A percentile compares a stretch with the other conserved stretches of the same genome.
phyloP scores from a whole-genome alignment of 2,888 invertebrate genomes.

The Cantharis flavilabris region DNA sequence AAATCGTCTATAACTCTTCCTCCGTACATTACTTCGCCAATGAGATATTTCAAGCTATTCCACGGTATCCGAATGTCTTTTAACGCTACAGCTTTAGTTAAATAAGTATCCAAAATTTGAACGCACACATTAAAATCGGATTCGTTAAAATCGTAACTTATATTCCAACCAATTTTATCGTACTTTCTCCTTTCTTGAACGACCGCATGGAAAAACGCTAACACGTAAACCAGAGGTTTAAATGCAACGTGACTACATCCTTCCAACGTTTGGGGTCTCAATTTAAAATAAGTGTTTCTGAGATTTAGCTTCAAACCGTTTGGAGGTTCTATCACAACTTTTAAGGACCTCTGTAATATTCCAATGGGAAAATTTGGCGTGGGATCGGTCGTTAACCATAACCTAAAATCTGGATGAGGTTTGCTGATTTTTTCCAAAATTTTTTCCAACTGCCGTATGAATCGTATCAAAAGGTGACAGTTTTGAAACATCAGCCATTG shows the following conservation, averaged over 20 bases:
- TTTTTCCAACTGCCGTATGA: slow-evolving; percentile 82
- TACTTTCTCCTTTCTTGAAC: slow-evolving; percentile 91
- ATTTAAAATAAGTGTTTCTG: slow-evolving; percentile 86
- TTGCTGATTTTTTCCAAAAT: slow-evolving; percentile 76
- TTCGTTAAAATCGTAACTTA: slow-evolving; percentile 91
- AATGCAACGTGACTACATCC: slow-evolving; percentile 77
- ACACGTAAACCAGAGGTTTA: slow-evolving; percentile 80
- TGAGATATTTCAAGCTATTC: slow-evolving; percentile 88
- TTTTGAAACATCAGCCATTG: slow-evolving; percentile 94
- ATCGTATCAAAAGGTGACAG: slow-evolving; percentile 82
- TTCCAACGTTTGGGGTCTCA: slow-evolving; percentile 74
- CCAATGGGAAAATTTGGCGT: slow-evolving; percentile 87
- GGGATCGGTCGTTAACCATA: slow-evolving; percentile 93
- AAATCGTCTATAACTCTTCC: slow-evolving; percentile 91
- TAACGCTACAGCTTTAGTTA: slow-evolving; percentile 68
- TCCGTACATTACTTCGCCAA: slow-evolving; percentile 96
- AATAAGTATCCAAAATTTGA: slow-evolving; percentile 82
- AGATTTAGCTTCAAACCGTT: slow-evolving; percentile 88
- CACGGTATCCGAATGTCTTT: slow-evolving; percentile 76
- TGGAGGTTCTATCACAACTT: slow-evolving; percentile 92
- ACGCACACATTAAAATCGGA: slow-evolving; percentile 90
- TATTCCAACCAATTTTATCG: slow-evolving; percentile 94
- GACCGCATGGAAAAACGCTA: slow-evolving; percentile 93
- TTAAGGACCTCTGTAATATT: slow-evolving; percentile 70
- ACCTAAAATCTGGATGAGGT: slow-evolving; percentile 87